Evolutionary conservation across 2,113 vertebrate genomes (phyloP), one percentile per base, ranked within the genome.

Genomic region (Peromyscus californicus): DNA sequence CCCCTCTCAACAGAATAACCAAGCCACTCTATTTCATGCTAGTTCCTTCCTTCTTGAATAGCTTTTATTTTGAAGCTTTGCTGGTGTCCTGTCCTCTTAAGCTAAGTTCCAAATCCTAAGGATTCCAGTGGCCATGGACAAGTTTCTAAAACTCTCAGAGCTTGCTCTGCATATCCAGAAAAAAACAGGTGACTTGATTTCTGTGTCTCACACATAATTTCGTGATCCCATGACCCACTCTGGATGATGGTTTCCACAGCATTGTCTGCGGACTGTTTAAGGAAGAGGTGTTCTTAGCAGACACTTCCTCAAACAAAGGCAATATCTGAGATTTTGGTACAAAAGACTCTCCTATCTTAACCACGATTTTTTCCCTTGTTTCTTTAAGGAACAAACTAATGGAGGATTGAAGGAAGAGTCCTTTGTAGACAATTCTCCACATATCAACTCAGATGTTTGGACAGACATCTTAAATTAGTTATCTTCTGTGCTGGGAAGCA

Each of bases 51-150:
- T 59, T 72, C 75, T 72, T 80, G 21, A 70, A 36, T 31, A 26
- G 39, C n/a, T 85, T 82, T 69, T 65, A 51, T 51, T 54, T 90
- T 17, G 29, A 45, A 87, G 78, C 15, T 61, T 85, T 51, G 54
- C 5, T 33, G 21, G 59, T 95, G 36, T 76, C 15, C 63, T 92
- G 10, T 84, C 11, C 90, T 89, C 61, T 31, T 94, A 89, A 54
- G 76, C 11, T 79, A 39, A 94, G 69, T 79, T 96, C 24, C 29
- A 70, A 89, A 86, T 8, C 21, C 42, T 90, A 80, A 86, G 65
- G 45, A 74, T 76, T 90, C 94, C 33, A 86, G 17, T 95, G 91
- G 33, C 7, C 5, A 4, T 2, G 2, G 33, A 54, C 15, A 83
- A 10, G 63, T 93, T 45, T 91, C 79, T 87, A 74, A 79, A 74